phyloP scores from a whole-genome alignment of 2,888 invertebrate genomes.

The Spodoptera littoralis region DNA sequence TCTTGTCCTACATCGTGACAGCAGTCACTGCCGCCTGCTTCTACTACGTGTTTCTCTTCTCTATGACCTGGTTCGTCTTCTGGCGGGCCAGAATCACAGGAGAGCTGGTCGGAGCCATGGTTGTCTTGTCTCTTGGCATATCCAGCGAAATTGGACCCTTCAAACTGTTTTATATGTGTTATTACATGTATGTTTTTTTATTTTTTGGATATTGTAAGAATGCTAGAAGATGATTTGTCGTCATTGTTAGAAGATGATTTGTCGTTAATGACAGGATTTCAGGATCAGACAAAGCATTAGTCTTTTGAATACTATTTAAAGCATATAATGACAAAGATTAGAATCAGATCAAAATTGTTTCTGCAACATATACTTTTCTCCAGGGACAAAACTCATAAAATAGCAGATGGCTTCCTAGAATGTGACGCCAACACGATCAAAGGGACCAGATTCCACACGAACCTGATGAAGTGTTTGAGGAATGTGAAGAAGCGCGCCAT shows the following conservation, averaged over 20 bases:
- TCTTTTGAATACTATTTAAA: too few relatives aligned
- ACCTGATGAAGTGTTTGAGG: constrained; percentile 45
- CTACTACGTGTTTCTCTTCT: constrained; percentile 62
- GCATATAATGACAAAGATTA: too few relatives aligned
- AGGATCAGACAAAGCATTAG: too few relatives aligned
- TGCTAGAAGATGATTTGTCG: too few relatives aligned
- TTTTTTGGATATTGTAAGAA: neutral
- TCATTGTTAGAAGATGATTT: too few relatives aligned
- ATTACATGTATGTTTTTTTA: constrained; percentile 55
- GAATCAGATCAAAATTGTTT: too few relatives aligned
- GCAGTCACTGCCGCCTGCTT: constrained; percentile 38
- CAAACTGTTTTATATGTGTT: constrained; percentile 60
- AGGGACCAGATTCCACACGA: constrained; percentile 53
- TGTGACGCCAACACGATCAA: constrained; percentile 52
- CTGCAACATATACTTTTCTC: constrained; percentile 4
- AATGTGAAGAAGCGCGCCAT: constrained; percentile 51
- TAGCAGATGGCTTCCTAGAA: constrained; percentile 53
- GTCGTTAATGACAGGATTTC: too few relatives aligned
- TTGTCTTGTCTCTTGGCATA: constrained; percentile 60
- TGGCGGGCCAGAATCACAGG: constrained; percentile 51
- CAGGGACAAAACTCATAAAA: constrained; percentile 52
- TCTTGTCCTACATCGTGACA: constrained; percentile 54
- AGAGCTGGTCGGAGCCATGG: constrained; percentile 54
- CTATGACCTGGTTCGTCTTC: constrained; percentile 64
- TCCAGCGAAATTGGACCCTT: constrained; percentile 59